Conservation (phyloP, 92 coral and sea anemone genomes). For the Porites evermanni region DNA sequence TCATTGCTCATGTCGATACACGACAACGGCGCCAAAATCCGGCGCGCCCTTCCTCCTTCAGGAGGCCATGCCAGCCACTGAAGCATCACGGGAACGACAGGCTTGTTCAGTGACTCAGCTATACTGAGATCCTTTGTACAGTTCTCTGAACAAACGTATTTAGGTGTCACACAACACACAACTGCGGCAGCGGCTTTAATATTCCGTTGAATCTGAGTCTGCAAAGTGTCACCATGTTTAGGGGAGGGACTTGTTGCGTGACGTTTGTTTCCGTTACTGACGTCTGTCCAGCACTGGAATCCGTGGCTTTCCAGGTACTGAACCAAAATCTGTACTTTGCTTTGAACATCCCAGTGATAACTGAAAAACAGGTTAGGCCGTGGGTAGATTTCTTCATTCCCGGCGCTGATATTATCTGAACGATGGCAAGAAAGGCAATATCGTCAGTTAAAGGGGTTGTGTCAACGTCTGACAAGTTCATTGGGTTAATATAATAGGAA, state of each 20-base stretch:
- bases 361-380: conserved; percentile 85
- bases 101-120: conserved; percentile 84
- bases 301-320: conserved; percentile 86
- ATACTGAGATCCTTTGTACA: conserved; percentile 87
- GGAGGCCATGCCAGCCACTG: conserved; percentile 98
- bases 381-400: conserved; percentile 31
- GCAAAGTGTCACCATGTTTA: conserved; percentile 59
- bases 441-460: background rate
- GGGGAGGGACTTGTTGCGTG: conserved; percentile 40
- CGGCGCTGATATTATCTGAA: conserved; percentile 5
- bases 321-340: conserved; percentile 73
- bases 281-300: conserved; percentile 85
- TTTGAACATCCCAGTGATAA: conserved; percentile 97
- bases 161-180: conserved; percentile 88
- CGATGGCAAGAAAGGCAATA: background rate
- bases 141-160: conserved; percentile 91
- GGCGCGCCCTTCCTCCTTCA: conserved; percentile 80
- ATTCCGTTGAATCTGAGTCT: conserved; percentile 77
- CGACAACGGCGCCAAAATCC: conserved; percentile 76
- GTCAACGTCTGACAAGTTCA: background rate
- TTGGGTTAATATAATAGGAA: too few species aligned
- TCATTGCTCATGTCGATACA: conserved; percentile 93
- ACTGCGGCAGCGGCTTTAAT: conserved; percentile 83
- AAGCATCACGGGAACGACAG: conserved; percentile 85
- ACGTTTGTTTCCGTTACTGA: conserved; percentile 68